Conservation (phyloP, 2,888 invertebrate species). For the Cephus rjabovi region DNA sequence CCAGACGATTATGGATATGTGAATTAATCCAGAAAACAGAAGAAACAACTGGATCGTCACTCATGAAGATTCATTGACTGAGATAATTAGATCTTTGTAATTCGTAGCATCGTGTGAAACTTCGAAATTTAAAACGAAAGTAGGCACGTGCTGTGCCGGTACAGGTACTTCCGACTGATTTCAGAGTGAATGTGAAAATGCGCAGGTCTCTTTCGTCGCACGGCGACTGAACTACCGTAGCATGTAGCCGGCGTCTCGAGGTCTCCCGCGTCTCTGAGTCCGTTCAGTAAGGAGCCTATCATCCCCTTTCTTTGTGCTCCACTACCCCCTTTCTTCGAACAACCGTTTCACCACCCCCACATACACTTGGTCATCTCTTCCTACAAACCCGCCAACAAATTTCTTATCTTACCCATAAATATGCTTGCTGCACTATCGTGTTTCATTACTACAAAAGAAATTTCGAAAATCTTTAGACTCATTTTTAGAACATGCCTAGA, state of each 20-base stretch:
- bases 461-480: no score
- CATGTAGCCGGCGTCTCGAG: no score
- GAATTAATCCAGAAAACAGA: not conserved
- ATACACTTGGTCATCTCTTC: not conserved
- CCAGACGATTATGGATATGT: not conserved
- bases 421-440: no score
- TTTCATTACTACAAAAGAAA: no score
- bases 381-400: not conserved
- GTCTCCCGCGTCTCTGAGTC: slow-evolving; percentile 5
- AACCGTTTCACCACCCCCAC: slow-evolving; percentile 18
- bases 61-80: not conserved
- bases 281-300: not conserved
- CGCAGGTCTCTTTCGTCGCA: slow-evolving; percentile 44
- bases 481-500: no score
- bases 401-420: slow-evolving; percentile 12
- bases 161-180: slow-evolving; percentile 48
- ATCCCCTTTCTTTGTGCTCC: no score
- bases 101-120: slow-evolving; percentile 26
- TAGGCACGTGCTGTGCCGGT: slow-evolving; percentile 10
- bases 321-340: slow-evolving; percentile 13
- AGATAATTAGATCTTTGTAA: not conserved
- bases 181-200: slow-evolving; percentile 35
- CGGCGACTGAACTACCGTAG: slow-evolving; percentile 23
- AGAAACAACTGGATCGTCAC: not conserved
- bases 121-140: slow-evolving; percentile 25